Evolutionary conservation across 2,888 invertebrate species (phyloP).

Genomic region (Tiphia femorata): DNA sequence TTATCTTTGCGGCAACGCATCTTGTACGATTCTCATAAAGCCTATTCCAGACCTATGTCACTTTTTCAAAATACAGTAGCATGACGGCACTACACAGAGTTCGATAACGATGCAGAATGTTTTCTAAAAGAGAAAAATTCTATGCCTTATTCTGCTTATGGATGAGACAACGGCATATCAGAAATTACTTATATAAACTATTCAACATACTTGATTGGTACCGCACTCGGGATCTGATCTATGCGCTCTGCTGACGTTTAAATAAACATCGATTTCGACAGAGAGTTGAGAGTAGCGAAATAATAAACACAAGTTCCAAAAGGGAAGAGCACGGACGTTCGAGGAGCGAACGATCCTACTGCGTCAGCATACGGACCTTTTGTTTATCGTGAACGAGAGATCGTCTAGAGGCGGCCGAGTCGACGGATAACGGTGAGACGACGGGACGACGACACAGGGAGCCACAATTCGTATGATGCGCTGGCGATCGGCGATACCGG

Average conservation of each 20-base stretch:
- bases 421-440: not conserved
- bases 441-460: not conserved
- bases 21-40: too few species aligned
- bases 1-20: constrained; percentile 10
- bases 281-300: not conserved
- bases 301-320: not conserved
- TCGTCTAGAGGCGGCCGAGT: not conserved
- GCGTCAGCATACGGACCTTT: constrained; percentile 30
- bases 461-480: not conserved
- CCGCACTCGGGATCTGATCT: too few species aligned
- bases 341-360: not conserved
- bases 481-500: not conserved
- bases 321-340: not conserved
- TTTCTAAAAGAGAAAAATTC: too few species aligned
- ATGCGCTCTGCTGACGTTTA: too few species aligned
- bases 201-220: too few species aligned
- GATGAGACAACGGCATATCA: too few species aligned
- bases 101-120: too few species aligned
- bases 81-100: too few species aligned
- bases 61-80: too few species aligned
- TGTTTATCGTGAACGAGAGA: constrained; percentile 25
- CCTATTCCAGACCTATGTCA: too few species aligned
- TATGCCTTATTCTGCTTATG: too few species aligned
- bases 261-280: not conserved
- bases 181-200: too few species aligned